phyloP scores from a whole-genome alignment of 2,113 vertebrate species.

The human (Homo sapiens) region GRCh38 chr5:3199001-3199500 shows the following conservation, averaged over 20 bases:
- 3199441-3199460: fast-evolving
- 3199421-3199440: fast-evolving
- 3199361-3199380: neutral
- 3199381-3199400: neutral
- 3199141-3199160: too few species aligned
- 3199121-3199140: fast-evolving
- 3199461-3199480: neutral
- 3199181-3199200: neutral
- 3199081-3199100: neutral
- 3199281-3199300: neutral
- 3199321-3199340: too few species aligned
- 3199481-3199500: fast-evolving
- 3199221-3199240: neutral
- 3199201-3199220: fast-evolving
- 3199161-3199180: fast-evolving
- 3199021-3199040: neutral
- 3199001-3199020: neutral
- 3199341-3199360: neutral
- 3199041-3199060: neutral
- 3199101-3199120: fast-evolving
- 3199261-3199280: neutral
- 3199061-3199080: neutral
- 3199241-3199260: neutral
- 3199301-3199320: neutral
- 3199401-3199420: fast-evolving